Evolutionary conservation across 30 jellyfish, hydroid and myxozoan genomes (phyloP).

Genomic region (Pelagia noctiluca): DNA sequence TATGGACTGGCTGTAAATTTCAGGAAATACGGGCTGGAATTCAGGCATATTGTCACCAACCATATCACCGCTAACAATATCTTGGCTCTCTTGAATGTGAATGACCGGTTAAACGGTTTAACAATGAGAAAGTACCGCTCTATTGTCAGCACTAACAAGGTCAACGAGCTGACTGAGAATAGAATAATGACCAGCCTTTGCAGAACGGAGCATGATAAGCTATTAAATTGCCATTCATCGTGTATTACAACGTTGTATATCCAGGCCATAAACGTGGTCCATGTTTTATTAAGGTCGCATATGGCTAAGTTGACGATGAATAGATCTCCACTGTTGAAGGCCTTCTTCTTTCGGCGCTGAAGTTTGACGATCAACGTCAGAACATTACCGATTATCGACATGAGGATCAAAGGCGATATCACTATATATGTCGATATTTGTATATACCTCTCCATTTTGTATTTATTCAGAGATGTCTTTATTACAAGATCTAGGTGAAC

Average conservation of each 20-base stretch:
- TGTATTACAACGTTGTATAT: slow-evolving; percentile 1
- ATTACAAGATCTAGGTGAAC: too few species aligned
- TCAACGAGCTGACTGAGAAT: slow-evolving; percentile 63
- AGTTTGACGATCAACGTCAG: slow-evolving; percentile 39
- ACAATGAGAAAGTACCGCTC: slow-evolving; percentile 58
- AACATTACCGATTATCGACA: slow-evolving; percentile 47
- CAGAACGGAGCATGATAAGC: slow-evolving; percentile 9
- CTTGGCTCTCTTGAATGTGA: slow-evolving; percentile 13
- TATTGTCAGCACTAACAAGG: slow-evolving; percentile 40
- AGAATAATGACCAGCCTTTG: slow-evolving; percentile 26
- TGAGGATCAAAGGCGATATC: slow-evolving; percentile 25
- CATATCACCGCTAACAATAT: slow-evolving; percentile 23
- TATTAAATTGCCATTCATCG: slow-evolving; percentile 26
- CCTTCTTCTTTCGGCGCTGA: slow-evolving; percentile 28
- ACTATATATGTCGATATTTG: slow-evolving; percentile 27
- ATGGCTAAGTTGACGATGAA: slow-evolving; percentile 56
- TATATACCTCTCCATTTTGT: neutral
- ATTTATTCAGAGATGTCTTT: too few species aligned
- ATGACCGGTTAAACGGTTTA: slow-evolving; percentile 57
- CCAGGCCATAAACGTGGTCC: slow-evolving; percentile 51
- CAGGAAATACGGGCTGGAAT: slow-evolving; percentile 5
- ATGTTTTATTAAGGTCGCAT: slow-evolving; percentile 59
- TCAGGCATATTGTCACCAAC: neutral
- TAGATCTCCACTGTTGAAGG: slow-evolving; percentile 66
- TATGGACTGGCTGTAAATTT: neutral